Evolutionary conservation across 2,888 invertebrate species (phyloP).

Genomic region (Leptopilina syphax): DNA sequence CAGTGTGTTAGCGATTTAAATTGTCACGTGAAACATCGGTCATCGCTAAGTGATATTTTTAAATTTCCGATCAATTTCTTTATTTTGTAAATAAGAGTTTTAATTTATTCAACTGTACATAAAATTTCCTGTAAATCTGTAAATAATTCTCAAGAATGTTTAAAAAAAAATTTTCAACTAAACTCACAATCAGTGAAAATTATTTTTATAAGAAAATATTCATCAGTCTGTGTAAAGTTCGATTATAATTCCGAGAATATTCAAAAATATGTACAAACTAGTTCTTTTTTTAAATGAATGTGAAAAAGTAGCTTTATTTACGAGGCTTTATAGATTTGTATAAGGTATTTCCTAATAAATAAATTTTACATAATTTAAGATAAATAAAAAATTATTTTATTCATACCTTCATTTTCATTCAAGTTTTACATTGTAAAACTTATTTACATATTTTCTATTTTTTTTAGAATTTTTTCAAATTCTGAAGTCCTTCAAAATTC

Average conservation of each 20-base stretch:
- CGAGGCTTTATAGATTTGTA: conserved; percentile 38
- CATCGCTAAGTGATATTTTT: conserved; percentile 19
- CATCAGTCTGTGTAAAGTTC: conserved; percentile 21
- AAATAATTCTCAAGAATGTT: conserved; percentile 29
- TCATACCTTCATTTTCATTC: not conserved
- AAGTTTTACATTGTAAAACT: not conserved
- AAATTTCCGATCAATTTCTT: not conserved
- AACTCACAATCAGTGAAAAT: not conserved
- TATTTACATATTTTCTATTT: conserved; percentile 5
- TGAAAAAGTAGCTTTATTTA: conserved; percentile 17
- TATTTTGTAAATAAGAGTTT: not conserved
- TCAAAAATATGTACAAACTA: conserved; percentile 14
- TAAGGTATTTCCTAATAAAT: conserved; percentile 19
- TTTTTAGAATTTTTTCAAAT: not conserved
- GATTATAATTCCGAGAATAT: conserved; percentile 6
- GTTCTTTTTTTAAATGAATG: conserved; percentile 3
- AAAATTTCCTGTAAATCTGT: not conserved
- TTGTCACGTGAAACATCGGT: not conserved
- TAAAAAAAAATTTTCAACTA: not conserved
- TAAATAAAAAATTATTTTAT: conserved; percentile 32
- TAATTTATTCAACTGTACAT: conserved; percentile 19
- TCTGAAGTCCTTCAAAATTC: too few relatives aligned
- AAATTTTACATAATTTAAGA: conserved; percentile 22
- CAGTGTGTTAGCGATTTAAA: not conserved
- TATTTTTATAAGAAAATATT: conserved; percentile 24